Percentiles rank a stretch among this genome's conserved stretches.
Conservation (phyloP, 2,888 invertebrate species). For the Apomyelois bistriatella region DNA sequence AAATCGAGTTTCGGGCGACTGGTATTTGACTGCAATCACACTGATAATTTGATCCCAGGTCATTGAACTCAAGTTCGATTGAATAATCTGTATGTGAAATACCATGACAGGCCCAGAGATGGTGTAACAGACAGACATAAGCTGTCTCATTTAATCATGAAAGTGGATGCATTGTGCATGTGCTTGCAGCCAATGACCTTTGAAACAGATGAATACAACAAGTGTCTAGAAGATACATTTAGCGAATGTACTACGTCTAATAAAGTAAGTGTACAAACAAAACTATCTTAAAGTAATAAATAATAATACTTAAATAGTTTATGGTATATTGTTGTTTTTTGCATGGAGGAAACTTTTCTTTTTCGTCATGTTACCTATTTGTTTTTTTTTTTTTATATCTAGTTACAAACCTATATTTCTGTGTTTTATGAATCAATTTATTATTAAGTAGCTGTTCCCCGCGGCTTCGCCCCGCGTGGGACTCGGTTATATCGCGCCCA, state of each 20-base stretch:
- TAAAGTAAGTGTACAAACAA: not conserved
- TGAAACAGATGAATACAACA: constrained; percentile 28
- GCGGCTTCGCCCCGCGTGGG: too few species aligned
- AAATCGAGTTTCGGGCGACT: constrained; percentile 18
- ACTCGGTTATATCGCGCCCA: too few species aligned
- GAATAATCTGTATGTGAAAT: constrained; percentile 25
- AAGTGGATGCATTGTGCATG: constrained; percentile 50
- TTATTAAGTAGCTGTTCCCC: too few species aligned
- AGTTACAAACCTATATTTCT: too few species aligned
- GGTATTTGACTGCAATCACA: constrained; percentile 12
- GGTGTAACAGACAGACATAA: constrained; percentile 23
- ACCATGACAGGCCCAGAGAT: constrained; percentile 9
- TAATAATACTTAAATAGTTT: too few species aligned
- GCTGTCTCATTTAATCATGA: constrained; percentile 62
- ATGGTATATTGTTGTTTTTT: too few species aligned
- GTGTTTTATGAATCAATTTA: too few species aligned
- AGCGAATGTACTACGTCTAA: not conserved
- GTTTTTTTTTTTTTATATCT: too few species aligned
- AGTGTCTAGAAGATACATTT: not conserved
- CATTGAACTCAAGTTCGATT: constrained; percentile 28
- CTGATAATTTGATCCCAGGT: constrained; percentile 24
- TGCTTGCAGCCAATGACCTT: constrained; percentile 42
- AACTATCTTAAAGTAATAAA: too few species aligned
- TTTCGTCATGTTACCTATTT: too few species aligned
- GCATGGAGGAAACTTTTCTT: too few species aligned